Evolutionary conservation across 2,797 vertebrate genomes (phyloP).

Genomic region (Denticeps clupeoides): DNA sequence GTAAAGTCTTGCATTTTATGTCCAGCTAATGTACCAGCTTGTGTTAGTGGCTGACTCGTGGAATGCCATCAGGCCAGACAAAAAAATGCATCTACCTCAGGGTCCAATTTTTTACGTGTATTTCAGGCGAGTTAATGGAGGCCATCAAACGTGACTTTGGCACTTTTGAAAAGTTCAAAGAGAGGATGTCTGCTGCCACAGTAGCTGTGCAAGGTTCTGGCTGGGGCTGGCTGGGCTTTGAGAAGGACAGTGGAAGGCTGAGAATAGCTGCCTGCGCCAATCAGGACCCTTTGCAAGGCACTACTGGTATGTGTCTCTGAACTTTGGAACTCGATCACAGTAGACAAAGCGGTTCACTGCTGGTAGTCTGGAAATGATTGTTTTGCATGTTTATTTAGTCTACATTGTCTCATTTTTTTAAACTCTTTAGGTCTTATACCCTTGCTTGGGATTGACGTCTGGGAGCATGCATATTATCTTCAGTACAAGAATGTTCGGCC

Average conservation of each 20-base stretch:
- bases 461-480: constrained; percentile 98
- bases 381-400: background rate
- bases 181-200: constrained; percentile 76
- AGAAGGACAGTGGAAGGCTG: constrained; percentile 72
- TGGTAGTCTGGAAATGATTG: too few relatives aligned
- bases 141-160: constrained; percentile 92
- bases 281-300: constrained; percentile 92
- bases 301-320: constrained; percentile 67
- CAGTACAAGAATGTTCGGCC: constrained; percentile 97
- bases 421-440: constrained; percentile 73
- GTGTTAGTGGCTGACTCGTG: too few relatives aligned
- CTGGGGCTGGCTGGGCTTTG: constrained; percentile 95
- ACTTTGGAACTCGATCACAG: background rate
- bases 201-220: constrained; percentile 93
- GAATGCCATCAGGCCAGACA: too few relatives aligned
- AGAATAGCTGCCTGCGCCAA: constrained; percentile 79
- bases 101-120: background rate
- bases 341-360: too few relatives aligned
- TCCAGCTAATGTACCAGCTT: too few relatives aligned
- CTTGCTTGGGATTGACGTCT: constrained; percentile 91
- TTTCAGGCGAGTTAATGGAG: constrained; percentile 79
- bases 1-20: too few relatives aligned
- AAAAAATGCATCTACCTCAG: background rate
- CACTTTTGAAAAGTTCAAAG: constrained; percentile 85
- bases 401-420: background rate